Conservation (phyloP, 2,888 invertebrate species). For the Melinaea marsaeus region DNA sequence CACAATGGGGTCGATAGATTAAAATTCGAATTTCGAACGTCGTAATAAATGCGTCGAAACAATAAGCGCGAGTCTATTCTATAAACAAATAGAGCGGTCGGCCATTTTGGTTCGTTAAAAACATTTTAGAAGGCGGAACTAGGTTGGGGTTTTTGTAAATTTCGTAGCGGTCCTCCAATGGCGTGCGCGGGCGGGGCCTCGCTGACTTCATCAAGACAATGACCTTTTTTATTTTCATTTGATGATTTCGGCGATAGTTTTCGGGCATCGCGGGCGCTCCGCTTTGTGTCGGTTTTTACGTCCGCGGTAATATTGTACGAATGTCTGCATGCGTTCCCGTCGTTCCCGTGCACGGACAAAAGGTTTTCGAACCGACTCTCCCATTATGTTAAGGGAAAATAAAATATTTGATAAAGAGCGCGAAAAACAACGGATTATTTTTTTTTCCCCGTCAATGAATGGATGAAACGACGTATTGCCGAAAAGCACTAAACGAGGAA, state of each 20-base stretch:
- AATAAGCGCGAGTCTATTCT: slow-evolving; percentile 48
- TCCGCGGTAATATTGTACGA: too few species aligned
- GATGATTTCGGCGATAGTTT: slow-evolving; percentile 42
- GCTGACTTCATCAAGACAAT: slow-evolving; percentile 73
- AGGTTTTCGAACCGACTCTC: slow-evolving; percentile 19
- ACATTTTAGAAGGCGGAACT: slow-evolving; percentile 77
- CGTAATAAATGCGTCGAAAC: slow-evolving; percentile 36
- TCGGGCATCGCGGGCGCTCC: slow-evolving; percentile 24
- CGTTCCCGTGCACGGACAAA: slow-evolving; percentile 19
- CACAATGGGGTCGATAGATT: slow-evolving; percentile 36
- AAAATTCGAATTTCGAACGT: slow-evolving; percentile 43
- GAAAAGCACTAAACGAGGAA: neutral
- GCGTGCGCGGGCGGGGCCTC: slow-evolving; percentile 74
- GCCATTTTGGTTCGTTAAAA: slow-evolving; percentile 74
- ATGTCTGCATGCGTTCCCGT: neutral
- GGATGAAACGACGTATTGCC: slow-evolving; percentile 1
- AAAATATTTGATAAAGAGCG: slow-evolving; percentile 16
- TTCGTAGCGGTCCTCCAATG: slow-evolving; percentile 72
- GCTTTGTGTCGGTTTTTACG: slow-evolving; percentile 22
- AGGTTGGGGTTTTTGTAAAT: slow-evolving; percentile 75
- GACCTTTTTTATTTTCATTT: slow-evolving; percentile 51
- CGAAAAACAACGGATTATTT: slow-evolving; percentile 3
- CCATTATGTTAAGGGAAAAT: slow-evolving; percentile 26
- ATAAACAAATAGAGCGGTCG: slow-evolving; percentile 67
- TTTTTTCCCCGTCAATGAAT: neutral